These are phyloP conservation scores for Syngnathus typhle DNA, from an alignment of 2,113 vertebrate genomes.

Conservation along the genomic window DNA sequence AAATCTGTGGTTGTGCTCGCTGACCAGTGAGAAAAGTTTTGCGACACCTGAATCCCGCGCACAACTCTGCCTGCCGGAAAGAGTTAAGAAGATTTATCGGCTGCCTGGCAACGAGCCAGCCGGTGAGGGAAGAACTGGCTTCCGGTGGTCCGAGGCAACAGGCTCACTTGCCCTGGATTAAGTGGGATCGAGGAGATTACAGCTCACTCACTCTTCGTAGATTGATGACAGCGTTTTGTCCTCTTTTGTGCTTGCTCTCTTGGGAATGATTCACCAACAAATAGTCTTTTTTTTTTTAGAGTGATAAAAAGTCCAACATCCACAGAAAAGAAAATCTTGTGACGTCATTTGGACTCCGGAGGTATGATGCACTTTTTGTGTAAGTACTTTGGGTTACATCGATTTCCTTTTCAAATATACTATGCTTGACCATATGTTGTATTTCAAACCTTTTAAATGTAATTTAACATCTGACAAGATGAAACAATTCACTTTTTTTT, in stretches of 20 bases:
- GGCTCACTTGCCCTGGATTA: slow-evolving; percentile 68
- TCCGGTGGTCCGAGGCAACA: slow-evolving; percentile 46
- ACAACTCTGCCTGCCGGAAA: slow-evolving; percentile 43
- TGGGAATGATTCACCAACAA: slow-evolving; percentile 18
- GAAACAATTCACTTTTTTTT: not conserved
- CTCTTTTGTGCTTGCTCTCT: slow-evolving; percentile 8
- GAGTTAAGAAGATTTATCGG: slow-evolving; percentile 67
- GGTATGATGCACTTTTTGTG: slow-evolving; percentile 27
- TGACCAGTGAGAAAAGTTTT: not conserved
- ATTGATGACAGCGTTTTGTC: slow-evolving; percentile 15
- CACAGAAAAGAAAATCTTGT: not conserved
- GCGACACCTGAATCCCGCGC: not conserved
- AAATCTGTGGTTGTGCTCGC: not conserved
- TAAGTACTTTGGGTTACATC: not conserved
- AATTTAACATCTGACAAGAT: not conserved
- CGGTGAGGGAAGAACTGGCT: slow-evolving; percentile 46
- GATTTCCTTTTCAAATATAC: not conserved
- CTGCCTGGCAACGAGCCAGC: slow-evolving; percentile 27
- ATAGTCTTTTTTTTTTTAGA: not conserved
- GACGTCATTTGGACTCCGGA: not conserved
- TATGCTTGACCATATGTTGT: not conserved
- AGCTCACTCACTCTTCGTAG: slow-evolving; percentile 28
- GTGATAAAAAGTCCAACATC: slow-evolving; percentile 10
- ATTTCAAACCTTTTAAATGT: not conserved
- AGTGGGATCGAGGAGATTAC: slow-evolving; percentile 72